Evolutionary conservation across 1,140 invertebrate genomes (phyloP).

Genomic region (Conus ventricosus): DNA sequence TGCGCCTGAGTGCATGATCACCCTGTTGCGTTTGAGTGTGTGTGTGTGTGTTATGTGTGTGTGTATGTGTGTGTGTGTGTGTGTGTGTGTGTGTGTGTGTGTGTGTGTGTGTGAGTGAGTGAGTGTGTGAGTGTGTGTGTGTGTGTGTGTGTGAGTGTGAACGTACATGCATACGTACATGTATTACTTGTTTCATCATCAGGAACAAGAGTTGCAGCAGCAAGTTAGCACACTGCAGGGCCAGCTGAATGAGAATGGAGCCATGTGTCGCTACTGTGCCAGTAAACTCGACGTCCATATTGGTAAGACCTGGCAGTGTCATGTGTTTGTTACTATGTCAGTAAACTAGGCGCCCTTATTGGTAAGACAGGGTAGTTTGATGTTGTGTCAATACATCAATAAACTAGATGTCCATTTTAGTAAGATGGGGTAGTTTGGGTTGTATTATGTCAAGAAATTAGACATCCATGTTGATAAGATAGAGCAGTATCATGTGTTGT

Average conservation of each 20-base stretch:
- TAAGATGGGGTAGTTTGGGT: background rate
- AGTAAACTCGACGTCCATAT: slow-evolving; percentile 72
- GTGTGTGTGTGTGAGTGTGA: too few relatives aligned
- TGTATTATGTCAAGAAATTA: background rate
- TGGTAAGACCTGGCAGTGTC: slow-evolving; percentile 51
- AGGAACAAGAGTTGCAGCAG: slow-evolving; percentile 59
- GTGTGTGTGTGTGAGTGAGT: too few relatives aligned
- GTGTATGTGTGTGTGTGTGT: background rate
- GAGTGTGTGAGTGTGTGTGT: too few relatives aligned
- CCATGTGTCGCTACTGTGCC: slow-evolving; percentile 70
- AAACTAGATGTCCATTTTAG: background rate
- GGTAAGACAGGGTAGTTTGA: too few relatives aligned
- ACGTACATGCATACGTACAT: too few relatives aligned
- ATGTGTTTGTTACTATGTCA: too few relatives aligned
- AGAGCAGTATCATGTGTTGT: background rate
- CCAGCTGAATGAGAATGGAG: slow-evolving; percentile 64
- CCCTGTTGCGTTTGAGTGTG: too few relatives aligned
- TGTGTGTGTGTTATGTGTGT: too few relatives aligned
- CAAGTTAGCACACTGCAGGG: slow-evolving; percentile 58
- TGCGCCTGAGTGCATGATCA: too few relatives aligned
- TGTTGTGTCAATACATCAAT: background rate
- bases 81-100: background rate
- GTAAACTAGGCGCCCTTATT: too few relatives aligned
- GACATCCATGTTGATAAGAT: background rate
- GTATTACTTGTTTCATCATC: background rate